Evolutionary conservation across 2,888 invertebrate species (phyloP).

Genomic region (Cepaea hortensis): DNA sequence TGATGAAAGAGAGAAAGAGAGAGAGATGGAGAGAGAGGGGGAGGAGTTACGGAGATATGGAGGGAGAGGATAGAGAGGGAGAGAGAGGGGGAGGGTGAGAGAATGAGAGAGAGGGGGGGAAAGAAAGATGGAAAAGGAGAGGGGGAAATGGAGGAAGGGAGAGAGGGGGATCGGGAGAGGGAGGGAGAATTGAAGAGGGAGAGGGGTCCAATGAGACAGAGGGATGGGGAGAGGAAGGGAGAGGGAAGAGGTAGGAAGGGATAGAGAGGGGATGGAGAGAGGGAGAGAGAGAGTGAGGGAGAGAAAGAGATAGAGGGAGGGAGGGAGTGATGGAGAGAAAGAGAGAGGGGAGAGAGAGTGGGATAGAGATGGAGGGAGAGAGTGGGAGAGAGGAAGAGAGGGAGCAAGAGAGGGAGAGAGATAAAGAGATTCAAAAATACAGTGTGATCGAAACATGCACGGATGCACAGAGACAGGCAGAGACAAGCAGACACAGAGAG

Average conservation of each 20-base stretch:
- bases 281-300: conserved; percentile 6
- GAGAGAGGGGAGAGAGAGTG: not conserved
- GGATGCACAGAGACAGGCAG: not conserved
- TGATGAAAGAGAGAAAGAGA: not conserved
- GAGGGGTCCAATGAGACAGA: conserved; percentile 13
- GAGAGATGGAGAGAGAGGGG: not conserved
- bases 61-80: not conserved
- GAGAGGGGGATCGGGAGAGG: not conserved
- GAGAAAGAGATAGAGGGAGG: not conserved
- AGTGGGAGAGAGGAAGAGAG: not conserved
- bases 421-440: conserved; percentile 17
- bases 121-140: not conserved
- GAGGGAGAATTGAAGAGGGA: conserved; percentile 11
- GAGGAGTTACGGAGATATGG: not conserved
- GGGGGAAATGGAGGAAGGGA: not conserved
- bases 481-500: not conserved
- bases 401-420: conserved; percentile 9
- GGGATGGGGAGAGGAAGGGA: conserved; percentile 1
- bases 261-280: conserved; percentile 32
- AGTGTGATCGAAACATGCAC: conserved; percentile 1
- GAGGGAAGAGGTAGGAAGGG: conserved; percentile 26
- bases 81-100: not conserved
- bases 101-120: not conserved
- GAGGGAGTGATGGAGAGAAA: not conserved
- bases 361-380: not conserved